Evolutionary conservation across 1,140 invertebrate species (phyloP).

Genomic region (Heliconius nattereri): DNA sequence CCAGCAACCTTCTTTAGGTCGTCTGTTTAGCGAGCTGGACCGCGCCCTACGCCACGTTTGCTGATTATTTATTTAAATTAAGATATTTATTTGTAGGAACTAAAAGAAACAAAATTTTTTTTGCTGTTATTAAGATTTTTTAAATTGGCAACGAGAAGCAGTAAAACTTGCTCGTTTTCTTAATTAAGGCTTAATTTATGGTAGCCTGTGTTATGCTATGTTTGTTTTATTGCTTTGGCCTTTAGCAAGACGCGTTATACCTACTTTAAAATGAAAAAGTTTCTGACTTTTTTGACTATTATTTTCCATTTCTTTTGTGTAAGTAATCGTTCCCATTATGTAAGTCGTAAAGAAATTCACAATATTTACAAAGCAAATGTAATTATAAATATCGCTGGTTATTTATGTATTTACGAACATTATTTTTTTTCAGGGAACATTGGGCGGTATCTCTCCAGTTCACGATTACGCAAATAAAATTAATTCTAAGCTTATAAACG

Average conservation of each 20-base stretch:
- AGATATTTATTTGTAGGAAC: no score
- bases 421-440: constrained; percentile 46
- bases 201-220: background rate
- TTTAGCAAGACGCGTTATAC: background rate
- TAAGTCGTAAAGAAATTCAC: background rate
- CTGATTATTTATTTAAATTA: no score
- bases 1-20: no score
- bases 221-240: constrained; percentile 7
- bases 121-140: background rate
- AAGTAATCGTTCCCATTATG: background rate
- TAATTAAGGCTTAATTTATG: constrained; percentile 8
- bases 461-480: constrained; percentile 65
- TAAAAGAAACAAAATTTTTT: background rate
- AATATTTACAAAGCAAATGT: background rate
- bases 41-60: no score
- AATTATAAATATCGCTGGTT: background rate
- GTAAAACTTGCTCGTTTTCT: background rate
- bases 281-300: background rate
- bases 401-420: background rate
- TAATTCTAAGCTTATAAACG: constrained; percentile 47
- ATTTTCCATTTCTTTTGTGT: background rate
- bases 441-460: constrained; percentile 66
- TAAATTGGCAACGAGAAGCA: background rate
- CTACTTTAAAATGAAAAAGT: background rate
- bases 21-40: no score